A percentile compares a stretch with the other conserved stretches of the same genome.
Conservation (phyloP, 1,140 invertebrate genomes). For the Trypoxylus dichotomus region DNA sequence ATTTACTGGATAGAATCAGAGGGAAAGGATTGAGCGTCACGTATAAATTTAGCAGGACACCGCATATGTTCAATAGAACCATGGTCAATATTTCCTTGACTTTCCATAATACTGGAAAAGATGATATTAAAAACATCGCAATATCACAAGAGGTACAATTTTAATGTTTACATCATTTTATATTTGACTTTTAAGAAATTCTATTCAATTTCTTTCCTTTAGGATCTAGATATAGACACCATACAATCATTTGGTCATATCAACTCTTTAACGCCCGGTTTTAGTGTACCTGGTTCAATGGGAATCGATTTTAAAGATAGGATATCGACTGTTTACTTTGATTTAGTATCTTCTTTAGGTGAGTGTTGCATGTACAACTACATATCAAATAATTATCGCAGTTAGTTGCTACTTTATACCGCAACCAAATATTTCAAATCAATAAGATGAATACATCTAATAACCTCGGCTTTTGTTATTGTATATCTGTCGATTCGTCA, state of each 20-base stretch:
- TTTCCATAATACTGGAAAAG: conserved; percentile 74
- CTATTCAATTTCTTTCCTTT: conserved; percentile 29
- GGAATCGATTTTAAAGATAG: conserved; percentile 95
- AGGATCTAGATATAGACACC: conserved; percentile 64
- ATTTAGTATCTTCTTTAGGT: conserved; percentile 68
- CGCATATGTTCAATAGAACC: conserved; percentile 81
- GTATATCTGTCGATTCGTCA: too few relatives aligned
- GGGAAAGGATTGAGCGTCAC: conserved; percentile 74
- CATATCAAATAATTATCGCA: too few relatives aligned
- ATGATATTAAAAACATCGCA: conserved; percentile 72
- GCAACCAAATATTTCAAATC: too few relatives aligned
- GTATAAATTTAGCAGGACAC: conserved; percentile 77
- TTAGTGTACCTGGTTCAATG: conserved; percentile 66
- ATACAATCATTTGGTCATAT: conserved; percentile 85
- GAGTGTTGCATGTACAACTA: conserved; percentile 48
- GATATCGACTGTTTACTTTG: conserved; percentile 82
- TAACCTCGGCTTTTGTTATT: too few relatives aligned
- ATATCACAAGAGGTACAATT: conserved; percentile 71
- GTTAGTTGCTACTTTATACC: too few relatives aligned
- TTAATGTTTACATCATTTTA: conserved; percentile 25
- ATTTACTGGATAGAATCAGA: conserved; percentile 79
- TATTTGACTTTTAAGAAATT: conserved; percentile 29
- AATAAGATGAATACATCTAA: too few relatives aligned
- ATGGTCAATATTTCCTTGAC: conserved; percentile 85
- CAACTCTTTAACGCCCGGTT: conserved; percentile 59